phyloP scores from a whole-genome alignment of 37 sponge, comb jelly and placozoan species.

The Crambe crambe region DNA sequence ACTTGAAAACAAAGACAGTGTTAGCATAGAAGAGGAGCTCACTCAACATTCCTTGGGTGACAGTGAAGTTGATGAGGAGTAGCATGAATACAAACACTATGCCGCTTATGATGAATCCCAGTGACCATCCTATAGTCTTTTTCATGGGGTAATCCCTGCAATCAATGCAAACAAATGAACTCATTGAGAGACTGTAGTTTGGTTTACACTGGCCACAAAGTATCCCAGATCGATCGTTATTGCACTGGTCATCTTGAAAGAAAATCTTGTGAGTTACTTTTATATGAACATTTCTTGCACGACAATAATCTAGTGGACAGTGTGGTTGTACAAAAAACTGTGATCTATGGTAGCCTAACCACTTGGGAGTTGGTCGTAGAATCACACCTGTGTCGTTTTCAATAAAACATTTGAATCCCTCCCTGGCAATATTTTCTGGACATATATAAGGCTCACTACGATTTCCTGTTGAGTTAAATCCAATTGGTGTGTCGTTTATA shows the following conservation, averaged over 20 bases:
- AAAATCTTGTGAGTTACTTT: too few relatives aligned
- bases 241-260: slow-evolving; percentile 7
- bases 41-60: slow-evolving; percentile 19
- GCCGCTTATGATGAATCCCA: neutral
- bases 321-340: neutral
- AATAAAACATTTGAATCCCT: neutral
- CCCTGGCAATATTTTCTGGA: neutral
- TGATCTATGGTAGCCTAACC: neutral
- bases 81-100: neutral
- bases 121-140: neutral
- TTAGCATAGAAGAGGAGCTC: slow-evolving; percentile 13
- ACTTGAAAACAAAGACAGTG: neutral
- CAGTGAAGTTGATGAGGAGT: neutral
- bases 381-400: neutral
- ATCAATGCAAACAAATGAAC: neutral
- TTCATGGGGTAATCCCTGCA: neutral
- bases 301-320: slow-evolving; percentile 15
- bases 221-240: neutral
- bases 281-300: neutral
- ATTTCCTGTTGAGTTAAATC: neutral
- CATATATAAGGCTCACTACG: neutral
- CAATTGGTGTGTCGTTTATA: neutral
- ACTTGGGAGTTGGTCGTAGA: neutral
- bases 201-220: neutral
- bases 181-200: neutral